phyloP scores from a whole-genome alignment of 2,888 invertebrate genomes.

The Rotaria macrura region DNA sequence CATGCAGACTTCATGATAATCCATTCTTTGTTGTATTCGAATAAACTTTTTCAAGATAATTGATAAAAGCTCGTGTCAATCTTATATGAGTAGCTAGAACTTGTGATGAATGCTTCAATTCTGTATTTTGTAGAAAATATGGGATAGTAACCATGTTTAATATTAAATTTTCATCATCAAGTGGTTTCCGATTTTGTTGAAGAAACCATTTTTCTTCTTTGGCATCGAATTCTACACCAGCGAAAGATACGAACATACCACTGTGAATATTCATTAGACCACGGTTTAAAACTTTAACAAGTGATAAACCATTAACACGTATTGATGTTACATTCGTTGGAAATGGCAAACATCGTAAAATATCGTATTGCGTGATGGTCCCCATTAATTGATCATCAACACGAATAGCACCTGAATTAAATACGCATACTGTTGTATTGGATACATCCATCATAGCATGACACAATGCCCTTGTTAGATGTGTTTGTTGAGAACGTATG shows the following conservation, averaged over 20 bases:
- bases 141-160: not conserved
- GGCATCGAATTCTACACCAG: not conserved
- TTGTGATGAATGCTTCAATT: not conserved
- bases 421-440: not conserved
- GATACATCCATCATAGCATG: not conserved
- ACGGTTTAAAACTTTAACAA: not conserved
- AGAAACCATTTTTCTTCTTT: not conserved
- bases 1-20: not conserved
- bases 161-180: not conserved
- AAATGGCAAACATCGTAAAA: slow-evolving; percentile 5
- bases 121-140: not conserved
- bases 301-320: not conserved
- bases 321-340: not conserved
- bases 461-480: not conserved
- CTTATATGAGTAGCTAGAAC: not conserved
- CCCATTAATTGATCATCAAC: not conserved
- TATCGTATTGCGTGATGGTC: not conserved
- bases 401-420: slow-evolving; percentile 3
- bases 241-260: not conserved
- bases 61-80: not conserved
- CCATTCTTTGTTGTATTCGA: not conserved
- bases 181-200: not conserved
- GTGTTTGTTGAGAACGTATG: slow-evolving; percentile 11
- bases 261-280: not conserved
- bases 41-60: not conserved